Evolutionary conservation across 2,888 invertebrate genomes (phyloP).

Genomic region (Podabrus alpinus): DNA sequence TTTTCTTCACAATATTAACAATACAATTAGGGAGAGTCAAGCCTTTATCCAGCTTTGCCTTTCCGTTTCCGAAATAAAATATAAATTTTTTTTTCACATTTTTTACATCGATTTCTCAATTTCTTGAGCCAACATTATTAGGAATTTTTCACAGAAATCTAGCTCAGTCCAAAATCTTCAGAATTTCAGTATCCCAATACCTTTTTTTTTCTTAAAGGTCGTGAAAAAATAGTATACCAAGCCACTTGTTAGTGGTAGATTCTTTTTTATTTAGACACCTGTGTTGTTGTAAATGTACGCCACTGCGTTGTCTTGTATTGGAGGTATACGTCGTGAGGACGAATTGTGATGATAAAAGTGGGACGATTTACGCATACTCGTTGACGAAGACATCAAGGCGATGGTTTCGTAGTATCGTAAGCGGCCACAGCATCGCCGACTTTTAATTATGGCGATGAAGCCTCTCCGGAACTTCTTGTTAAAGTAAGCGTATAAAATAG

Average conservation of each 20-base stretch:
- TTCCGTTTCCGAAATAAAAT: background rate
- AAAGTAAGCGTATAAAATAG: conserved; percentile 91
- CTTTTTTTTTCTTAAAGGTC: conserved; percentile 9
- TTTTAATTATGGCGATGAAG: conserved; percentile 85
- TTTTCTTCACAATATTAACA: conserved; percentile 12
- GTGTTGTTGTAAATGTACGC: conserved; percentile 72
- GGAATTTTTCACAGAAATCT: conserved; percentile 19
- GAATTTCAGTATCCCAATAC: conserved; percentile 14
- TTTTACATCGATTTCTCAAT: conserved; percentile 20
- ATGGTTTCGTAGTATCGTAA: conserved; percentile 86
- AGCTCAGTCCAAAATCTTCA: conserved; percentile 21
- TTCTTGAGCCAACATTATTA: conserved; percentile 18
- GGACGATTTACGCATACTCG: conserved; percentile 83
- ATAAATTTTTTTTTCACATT: conserved; percentile 6
- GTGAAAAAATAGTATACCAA: conserved; percentile 20
- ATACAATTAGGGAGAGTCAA: background rate
- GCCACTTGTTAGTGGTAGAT: conserved; percentile 34
- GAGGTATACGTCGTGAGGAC: conserved; percentile 55
- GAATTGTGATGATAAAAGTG: conserved; percentile 75
- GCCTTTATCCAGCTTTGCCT: background rate
- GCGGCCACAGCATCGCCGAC: conserved; percentile 82
- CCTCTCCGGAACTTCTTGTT: conserved; percentile 92
- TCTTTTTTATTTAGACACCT: conserved; percentile 64
- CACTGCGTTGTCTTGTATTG: conserved; percentile 51
- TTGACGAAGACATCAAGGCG: conserved; percentile 82